phyloP scores from a whole-genome alignment of 2,888 invertebrate genomes.

The Netelia inedita region DNA sequence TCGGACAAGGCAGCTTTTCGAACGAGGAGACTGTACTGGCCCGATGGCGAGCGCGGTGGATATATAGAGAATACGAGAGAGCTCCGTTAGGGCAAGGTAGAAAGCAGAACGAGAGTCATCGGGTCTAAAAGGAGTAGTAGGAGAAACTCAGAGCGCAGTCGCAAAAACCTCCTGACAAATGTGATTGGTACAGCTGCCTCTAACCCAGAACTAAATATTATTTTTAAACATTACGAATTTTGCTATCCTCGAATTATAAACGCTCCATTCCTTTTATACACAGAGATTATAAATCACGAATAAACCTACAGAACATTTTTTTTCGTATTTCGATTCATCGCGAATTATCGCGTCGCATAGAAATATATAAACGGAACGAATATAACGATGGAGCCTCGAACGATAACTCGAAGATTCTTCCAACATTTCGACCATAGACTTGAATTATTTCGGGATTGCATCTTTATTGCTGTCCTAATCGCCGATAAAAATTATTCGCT shows the following conservation, averaged over 20 bases:
- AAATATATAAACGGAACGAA: neutral
- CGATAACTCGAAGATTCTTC: neutral
- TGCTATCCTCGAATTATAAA: no score
- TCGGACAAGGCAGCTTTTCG: slow-evolving; percentile 31
- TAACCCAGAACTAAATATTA: slow-evolving; percentile 2
- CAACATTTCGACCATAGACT: no score
- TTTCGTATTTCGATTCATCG: neutral
- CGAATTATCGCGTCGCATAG: neutral
- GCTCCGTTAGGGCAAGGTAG: slow-evolving; percentile 53
- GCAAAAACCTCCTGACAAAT: slow-evolving; percentile 10
- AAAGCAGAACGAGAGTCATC: slow-evolving; percentile 59
- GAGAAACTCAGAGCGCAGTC: slow-evolving; percentile 55
- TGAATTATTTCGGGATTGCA: no score
- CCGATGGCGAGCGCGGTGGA: slow-evolving; percentile 29
- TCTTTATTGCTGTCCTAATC: neutral
- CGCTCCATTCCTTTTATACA: no score
- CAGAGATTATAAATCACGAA: no score
- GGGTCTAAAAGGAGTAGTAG: slow-evolving; percentile 53
- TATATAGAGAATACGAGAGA: slow-evolving; percentile 58
- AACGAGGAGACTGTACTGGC: slow-evolving; percentile 51
- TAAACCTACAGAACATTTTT: neutral
- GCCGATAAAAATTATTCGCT: neutral
- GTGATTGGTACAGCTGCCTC: neutral
- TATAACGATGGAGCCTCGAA: neutral
- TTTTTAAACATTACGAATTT: neutral